phyloP scores from a whole-genome alignment of 2,888 invertebrate genomes.

The Ochropleura leucogaster region DNA sequence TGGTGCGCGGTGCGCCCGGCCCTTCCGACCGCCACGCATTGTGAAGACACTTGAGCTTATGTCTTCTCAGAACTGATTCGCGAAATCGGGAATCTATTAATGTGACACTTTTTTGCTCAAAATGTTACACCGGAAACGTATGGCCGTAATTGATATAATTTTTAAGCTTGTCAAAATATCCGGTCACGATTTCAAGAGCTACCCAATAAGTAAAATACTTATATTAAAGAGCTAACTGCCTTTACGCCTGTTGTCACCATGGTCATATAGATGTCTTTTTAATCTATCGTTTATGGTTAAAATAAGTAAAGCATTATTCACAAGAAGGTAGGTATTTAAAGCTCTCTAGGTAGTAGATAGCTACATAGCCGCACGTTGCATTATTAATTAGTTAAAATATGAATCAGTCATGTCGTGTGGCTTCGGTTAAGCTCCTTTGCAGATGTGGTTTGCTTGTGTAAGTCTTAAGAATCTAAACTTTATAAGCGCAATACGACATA shows the following conservation, averaged over 20 bases:
- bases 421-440: background rate
- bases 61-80: conserved; percentile 54
- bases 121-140: conserved; percentile 37
- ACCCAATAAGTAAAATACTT: too few relatives aligned
- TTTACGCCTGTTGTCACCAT: background rate
- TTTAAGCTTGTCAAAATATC: conserved; percentile 38
- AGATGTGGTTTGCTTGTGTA: background rate
- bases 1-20: conserved; percentile 75
- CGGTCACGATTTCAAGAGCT: background rate
- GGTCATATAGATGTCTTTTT: background rate
- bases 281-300: background rate
- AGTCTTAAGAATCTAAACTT: background rate
- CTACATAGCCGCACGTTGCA: background rate
- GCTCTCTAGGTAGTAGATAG: background rate
- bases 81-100: conserved; percentile 54
- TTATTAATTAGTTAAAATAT: background rate
- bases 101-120: conserved; percentile 39
- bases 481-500: background rate
- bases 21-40: conserved; percentile 72
- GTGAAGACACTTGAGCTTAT: conserved; percentile 61
- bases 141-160: conserved; percentile 36
- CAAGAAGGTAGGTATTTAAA: background rate
- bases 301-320: background rate
- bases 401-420: background rate
- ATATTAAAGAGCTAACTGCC: too few relatives aligned